Conservation (phyloP, 2,113 vertebrate species). For the Eulemur rufifrons region DNA sequence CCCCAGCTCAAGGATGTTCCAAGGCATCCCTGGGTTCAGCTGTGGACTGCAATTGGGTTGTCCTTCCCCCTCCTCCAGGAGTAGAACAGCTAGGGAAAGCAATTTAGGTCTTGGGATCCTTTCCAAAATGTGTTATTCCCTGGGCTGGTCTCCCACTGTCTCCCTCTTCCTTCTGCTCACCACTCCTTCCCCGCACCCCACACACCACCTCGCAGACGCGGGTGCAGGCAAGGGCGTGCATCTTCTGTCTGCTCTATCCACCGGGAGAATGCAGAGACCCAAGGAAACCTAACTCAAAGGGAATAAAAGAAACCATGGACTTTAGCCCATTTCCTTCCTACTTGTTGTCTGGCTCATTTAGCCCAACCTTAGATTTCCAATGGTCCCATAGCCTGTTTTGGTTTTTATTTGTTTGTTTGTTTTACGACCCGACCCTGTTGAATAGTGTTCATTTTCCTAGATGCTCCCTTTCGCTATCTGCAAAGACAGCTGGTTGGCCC, state of each 20-base stretch:
- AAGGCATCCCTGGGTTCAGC: background rate
- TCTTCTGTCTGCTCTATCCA: background rate
- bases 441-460: background rate
- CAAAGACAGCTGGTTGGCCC: background rate
- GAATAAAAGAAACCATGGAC: background rate
- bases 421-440: background rate
- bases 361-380: background rate
- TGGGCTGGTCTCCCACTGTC: fast-evolving
- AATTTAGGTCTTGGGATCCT: background rate
- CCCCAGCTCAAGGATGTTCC: background rate
- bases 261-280: background rate
- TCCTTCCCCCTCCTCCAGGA: too few relatives aligned
- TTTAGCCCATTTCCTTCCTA: background rate
- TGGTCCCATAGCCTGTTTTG: background rate
- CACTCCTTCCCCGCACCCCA: background rate
- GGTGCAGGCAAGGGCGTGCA: fast-evolving
- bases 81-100: background rate
- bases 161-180: background rate
- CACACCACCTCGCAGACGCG: background rate
- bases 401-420: background rate
- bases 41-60: background rate
- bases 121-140: background rate
- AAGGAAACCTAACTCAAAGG: background rate
- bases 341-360: background rate
- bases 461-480: background rate